These are phyloP conservation scores for Junco hyemalis DNA, from an alignment of 2,113 vertebrate species.

Conservation along the genomic window DNA sequence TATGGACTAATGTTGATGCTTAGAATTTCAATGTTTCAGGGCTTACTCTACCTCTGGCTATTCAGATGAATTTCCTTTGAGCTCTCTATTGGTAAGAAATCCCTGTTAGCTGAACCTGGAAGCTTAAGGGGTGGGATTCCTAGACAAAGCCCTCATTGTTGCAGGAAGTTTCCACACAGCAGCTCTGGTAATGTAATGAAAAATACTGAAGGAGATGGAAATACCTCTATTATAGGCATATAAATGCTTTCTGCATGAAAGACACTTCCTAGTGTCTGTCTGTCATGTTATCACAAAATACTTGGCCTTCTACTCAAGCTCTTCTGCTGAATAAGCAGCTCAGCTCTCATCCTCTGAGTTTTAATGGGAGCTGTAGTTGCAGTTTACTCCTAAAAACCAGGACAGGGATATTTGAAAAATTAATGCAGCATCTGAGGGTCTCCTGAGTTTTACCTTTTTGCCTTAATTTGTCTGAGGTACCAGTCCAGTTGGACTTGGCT, in stretches of 20 bases:
- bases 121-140: neutral
- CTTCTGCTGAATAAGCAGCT: constrained; percentile 39
- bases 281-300: neutral
- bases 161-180: neutral
- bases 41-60: neutral
- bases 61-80: neutral
- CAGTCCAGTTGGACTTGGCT: neutral
- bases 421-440: neutral
- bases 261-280: neutral
- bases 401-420: constrained; percentile 26
- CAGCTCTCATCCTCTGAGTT: neutral
- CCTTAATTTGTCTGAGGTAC: neutral
- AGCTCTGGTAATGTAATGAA: neutral
- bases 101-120: neutral
- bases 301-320: neutral
- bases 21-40: neutral
- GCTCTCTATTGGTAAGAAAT: neutral
- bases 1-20: neutral
- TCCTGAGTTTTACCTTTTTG: neutral
- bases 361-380: neutral
- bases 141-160: neutral
- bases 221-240: neutral
- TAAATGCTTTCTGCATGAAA: neutral
- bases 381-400: constrained; percentile 3
- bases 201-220: neutral